Conservation (phyloP, 2,113 vertebrate species). For the Brachyhypopomus gauderio region DNA sequence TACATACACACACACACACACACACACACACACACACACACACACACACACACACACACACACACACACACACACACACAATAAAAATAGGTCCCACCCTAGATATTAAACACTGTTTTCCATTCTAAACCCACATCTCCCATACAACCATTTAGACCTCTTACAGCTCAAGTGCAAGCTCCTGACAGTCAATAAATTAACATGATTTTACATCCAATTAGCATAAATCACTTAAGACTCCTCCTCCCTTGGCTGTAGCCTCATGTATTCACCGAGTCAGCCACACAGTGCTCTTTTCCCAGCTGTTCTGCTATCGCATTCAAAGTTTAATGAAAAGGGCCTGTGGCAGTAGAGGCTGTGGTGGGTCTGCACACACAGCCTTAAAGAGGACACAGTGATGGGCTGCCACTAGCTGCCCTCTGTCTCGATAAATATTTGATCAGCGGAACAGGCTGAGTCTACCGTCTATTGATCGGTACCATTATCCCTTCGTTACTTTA, state of each 20-base stretch:
- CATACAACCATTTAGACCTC: constrained; percentile 5
- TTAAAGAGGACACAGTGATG: constrained; percentile 34
- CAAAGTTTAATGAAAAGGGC: too few species aligned
- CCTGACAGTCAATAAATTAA: constrained; percentile 61
- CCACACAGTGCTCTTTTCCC: not conserved
- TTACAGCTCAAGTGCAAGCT: constrained; percentile 51
- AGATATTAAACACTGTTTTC: not conserved
- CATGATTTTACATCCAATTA: constrained; percentile 62
- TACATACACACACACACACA: constrained; percentile 3
- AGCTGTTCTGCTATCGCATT: too few species aligned
- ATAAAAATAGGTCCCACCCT: not conserved
- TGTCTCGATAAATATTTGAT: constrained; percentile 88
- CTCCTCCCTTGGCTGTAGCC: not conserved
- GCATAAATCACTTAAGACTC: constrained; percentile 45
- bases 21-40: too few species aligned
- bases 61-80: not conserved
- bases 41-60: constrained; percentile 24
- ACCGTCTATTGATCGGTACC: constrained; percentile 77
- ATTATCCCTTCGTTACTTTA: constrained; percentile 76
- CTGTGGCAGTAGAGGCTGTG: too few species aligned
- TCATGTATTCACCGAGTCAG: not conserved
- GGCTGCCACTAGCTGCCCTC: constrained; percentile 57
- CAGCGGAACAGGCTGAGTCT: constrained; percentile 73
- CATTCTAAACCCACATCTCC: not conserved
- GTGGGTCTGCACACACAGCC: not conserved